A percentile compares a stretch with the other conserved stretches of the same genome.
phyloP scores from a whole-genome alignment of 2,797 vertebrate species.

The Danio aesculapii region DNA sequence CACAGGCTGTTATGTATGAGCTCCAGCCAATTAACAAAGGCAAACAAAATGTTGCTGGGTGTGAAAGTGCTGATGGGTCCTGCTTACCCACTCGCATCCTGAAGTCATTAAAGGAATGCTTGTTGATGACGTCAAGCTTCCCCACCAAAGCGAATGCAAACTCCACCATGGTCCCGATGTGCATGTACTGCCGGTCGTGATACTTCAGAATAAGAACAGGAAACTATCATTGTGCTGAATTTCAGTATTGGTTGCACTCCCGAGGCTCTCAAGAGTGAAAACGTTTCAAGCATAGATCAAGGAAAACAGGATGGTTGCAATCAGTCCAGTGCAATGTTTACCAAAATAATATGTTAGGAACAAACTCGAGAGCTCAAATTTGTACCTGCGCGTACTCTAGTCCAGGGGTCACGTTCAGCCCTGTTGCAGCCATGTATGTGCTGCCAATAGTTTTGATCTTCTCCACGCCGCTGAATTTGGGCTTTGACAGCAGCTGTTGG shows the following conservation, averaged over 20 bases:
- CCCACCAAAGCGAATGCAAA: constrained; percentile 95
- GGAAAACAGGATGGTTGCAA: background rate
- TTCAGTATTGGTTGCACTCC: background rate
- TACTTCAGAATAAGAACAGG: constrained; percentile 77
- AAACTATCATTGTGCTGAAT: constrained; percentile 1
- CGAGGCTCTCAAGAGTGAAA: background rate
- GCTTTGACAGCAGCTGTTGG: constrained; percentile 91
- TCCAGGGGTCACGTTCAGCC: constrained; percentile 88
- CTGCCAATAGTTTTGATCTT: constrained; percentile 99
- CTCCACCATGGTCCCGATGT: constrained; percentile 97
- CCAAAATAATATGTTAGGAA: background rate
- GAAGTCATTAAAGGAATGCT: constrained; percentile 98
- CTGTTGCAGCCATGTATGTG: constrained; percentile 98
- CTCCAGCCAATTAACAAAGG: background rate
- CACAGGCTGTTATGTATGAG: background rate
- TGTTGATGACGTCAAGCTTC: constrained; percentile 97
- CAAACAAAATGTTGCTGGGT: constrained; percentile 18
- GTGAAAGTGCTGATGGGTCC: background rate
- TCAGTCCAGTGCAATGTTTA: background rate
- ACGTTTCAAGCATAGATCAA: background rate
- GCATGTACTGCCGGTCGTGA: constrained; percentile 94
- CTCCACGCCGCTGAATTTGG: constrained; percentile 97
- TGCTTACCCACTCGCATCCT: constrained; percentile 91
- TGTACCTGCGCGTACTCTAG: constrained; percentile 91
- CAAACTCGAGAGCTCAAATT: background rate